phyloP scores from a whole-genome alignment of 2,888 invertebrate species.

The Cephus nigrinus region DNA sequence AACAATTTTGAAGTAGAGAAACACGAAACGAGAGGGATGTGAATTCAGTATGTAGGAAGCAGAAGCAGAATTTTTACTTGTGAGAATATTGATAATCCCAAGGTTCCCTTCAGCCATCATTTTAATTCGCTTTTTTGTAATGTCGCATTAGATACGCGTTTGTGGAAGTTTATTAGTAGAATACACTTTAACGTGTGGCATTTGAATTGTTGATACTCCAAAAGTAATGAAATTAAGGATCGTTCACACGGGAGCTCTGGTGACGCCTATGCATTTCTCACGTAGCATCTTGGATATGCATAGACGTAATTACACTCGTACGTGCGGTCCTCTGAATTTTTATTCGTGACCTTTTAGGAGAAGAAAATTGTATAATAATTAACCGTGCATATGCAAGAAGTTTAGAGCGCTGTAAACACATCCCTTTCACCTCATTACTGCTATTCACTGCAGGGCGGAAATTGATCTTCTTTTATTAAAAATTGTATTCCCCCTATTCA shows the following conservation, averaged over 20 bases:
- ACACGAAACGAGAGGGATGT: neutral
- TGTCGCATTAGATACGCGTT: neutral
- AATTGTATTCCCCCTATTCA: neutral
- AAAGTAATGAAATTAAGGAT: too few relatives aligned
- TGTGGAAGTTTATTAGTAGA: too few relatives aligned
- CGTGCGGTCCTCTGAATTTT: neutral
- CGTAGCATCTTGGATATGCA: neutral
- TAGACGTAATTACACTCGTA: neutral
- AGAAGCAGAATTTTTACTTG: too few relatives aligned
- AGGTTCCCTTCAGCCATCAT: neutral
- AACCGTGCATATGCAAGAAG: neutral
- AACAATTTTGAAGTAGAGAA: neutral
- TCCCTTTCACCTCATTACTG: neutral
- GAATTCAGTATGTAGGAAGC: neutral
- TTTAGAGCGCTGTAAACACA: neutral
- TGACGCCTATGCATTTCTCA: neutral
- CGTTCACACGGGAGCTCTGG: neutral
- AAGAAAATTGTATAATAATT: neutral
- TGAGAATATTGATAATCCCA: neutral
- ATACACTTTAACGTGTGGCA: too few relatives aligned
- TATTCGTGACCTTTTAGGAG: neutral
- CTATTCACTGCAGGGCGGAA: neutral
- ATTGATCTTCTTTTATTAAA: neutral
- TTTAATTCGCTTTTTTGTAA: neutral
- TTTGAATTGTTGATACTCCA: too few relatives aligned